Conservation (phyloP, 2,113 vertebrate genomes). For the Misgurnus mizolepis region DNA sequence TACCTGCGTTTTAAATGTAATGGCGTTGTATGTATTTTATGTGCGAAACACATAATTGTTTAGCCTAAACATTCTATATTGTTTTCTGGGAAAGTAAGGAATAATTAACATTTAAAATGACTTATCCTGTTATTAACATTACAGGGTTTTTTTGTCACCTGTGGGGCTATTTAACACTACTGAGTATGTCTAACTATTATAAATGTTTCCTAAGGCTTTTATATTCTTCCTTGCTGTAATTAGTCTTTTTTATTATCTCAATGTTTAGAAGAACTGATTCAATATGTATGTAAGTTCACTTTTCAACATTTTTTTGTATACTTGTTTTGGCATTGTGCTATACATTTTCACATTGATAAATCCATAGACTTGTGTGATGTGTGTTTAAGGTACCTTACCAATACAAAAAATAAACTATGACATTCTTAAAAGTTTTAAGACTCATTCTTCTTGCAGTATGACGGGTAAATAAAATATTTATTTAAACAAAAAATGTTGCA, state of each 20-base stretch:
- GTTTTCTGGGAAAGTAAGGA: not conserved
- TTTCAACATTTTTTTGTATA: not conserved
- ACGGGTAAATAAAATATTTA: too few relatives aligned
- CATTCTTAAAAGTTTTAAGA: too few relatives aligned
- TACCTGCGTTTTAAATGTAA: not conserved
- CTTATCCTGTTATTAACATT: not conserved
- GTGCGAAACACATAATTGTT: not conserved
- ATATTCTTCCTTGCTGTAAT: not conserved
- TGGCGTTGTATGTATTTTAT: not conserved
- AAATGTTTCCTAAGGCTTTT: not conserved
- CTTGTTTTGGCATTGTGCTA: not conserved
- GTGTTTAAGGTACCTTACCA: too few relatives aligned
- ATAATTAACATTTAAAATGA: not conserved
- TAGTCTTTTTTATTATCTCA: slow-evolving; percentile 56
- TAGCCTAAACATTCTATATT: not conserved
- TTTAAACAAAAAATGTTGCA: too few relatives aligned
- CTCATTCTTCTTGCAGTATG: too few relatives aligned
- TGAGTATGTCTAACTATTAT: slow-evolving; percentile 24
- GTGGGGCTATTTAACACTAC: not conserved
- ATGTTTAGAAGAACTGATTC: not conserved
- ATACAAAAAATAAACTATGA: too few relatives aligned
- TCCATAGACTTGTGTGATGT: too few relatives aligned
- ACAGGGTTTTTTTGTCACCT: slow-evolving; percentile 1
- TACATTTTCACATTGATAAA: not conserved
- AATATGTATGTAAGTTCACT: not conserved